A percentile compares a stretch with the other conserved stretches of the same genome.
phyloP scores from a whole-genome alignment of 2,797 vertebrate genomes.

The Rhabdomys pumilio region DNA sequence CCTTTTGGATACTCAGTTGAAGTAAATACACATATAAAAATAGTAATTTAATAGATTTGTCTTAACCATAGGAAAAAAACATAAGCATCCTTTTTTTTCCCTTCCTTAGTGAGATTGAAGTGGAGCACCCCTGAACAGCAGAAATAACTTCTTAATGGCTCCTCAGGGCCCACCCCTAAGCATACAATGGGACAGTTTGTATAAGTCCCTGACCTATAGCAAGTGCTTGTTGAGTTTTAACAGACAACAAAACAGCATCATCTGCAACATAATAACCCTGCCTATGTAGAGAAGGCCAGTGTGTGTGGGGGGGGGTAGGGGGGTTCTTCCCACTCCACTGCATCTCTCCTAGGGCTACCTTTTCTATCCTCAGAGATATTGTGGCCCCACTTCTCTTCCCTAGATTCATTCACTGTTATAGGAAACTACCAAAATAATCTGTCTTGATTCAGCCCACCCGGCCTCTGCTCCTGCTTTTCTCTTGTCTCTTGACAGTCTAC shows the following conservation, averaged over 20 bases:
- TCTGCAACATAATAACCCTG: background rate
- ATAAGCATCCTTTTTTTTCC: background rate
- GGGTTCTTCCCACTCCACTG: background rate
- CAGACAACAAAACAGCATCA: background rate
- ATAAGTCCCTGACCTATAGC: background rate
- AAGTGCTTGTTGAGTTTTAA: background rate
- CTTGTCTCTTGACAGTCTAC: background rate
- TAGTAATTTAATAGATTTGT: background rate
- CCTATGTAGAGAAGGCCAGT: background rate
- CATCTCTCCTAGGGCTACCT: background rate
- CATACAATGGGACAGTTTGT: background rate
- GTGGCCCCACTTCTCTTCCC: background rate
- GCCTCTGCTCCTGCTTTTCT: background rate
- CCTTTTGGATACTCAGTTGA: background rate
- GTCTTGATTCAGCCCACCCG: background rate
- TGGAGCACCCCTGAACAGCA: background rate
- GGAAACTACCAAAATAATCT: background rate
- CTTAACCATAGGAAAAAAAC: conserved; percentile 19
- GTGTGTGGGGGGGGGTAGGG: background rate
- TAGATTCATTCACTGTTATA: background rate
- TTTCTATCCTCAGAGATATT: background rate
- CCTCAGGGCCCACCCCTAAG: background rate
- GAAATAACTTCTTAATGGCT: background rate
- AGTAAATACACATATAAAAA: conserved; percentile 34
- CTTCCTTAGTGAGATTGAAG: background rate